A percentile compares a stretch with the other conserved stretches of the same genome.
Conservation (phyloP, 2,888 invertebrate genomes). For the Polydrusus tereticollis region DNA sequence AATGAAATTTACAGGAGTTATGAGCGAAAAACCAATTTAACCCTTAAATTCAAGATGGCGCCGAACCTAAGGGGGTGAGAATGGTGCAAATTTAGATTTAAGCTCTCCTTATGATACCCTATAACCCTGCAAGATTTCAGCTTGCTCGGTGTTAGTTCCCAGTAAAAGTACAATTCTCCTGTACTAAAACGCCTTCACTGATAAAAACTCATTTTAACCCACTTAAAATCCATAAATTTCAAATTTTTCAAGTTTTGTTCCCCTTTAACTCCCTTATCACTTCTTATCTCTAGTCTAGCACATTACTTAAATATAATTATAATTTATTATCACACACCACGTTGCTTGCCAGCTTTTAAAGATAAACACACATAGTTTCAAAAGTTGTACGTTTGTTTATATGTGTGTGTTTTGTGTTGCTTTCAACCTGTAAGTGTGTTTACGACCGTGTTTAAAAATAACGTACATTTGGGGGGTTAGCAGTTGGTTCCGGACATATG, state of each 20-base stretch:
- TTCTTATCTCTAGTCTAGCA: constrained; percentile 22
- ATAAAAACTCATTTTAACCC: background rate
- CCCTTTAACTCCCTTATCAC: constrained; percentile 19
- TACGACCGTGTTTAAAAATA: constrained; percentile 2
- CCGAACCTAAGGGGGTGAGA: no score
- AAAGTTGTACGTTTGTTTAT: background rate
- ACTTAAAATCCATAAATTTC: no score
- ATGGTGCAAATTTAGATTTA: no score
- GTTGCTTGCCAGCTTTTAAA: background rate
- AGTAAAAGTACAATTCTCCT: no score
- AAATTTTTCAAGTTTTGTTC: no score
- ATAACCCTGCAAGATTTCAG: no score
- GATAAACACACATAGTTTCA: background rate
- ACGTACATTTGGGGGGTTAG: background rate
- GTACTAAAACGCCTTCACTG: background rate
- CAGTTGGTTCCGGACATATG: background rate
- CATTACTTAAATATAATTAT: constrained; percentile 16
- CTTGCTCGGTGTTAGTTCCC: no score
- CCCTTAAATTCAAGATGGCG: no score
- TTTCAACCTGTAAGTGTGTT: background rate
- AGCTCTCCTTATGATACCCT: no score
- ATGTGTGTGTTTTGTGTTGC: background rate
- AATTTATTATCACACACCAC: background rate
- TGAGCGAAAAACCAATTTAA: no score
- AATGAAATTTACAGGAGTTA: no score